Evolutionary conservation across 2,113 vertebrate genomes (phyloP).

Genomic region (Emberiza fucata): DNA sequence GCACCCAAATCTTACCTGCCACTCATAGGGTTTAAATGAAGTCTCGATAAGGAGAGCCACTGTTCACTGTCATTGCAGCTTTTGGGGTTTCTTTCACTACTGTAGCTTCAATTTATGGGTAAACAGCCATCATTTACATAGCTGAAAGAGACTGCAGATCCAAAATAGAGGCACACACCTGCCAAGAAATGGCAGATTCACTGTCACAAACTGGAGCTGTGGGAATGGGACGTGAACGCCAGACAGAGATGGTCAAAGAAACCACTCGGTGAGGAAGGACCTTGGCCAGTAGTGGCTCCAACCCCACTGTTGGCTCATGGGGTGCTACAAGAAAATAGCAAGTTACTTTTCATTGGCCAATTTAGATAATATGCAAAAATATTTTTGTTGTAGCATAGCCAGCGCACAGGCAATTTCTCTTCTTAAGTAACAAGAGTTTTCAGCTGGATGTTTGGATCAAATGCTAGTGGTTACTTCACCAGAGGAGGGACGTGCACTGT

Average conservation of each 20-base stretch:
- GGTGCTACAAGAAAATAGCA: not conserved
- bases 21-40: accelerated
- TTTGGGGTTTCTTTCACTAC: accelerated
- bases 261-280: accelerated
- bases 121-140: not conserved
- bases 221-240: not conserved
- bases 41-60: not conserved
- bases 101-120: not conserved
- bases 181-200: not conserved
- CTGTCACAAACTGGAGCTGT: not conserved
- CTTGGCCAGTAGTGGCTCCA: not conserved
- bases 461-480: not conserved
- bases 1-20: accelerated
- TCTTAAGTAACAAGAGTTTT: not conserved
- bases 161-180: not conserved
- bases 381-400: not conserved
- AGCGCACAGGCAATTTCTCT: not conserved
- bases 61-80: accelerated
- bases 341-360: not conserved
- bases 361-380: not conserved
- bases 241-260: not conserved
- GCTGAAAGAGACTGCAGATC: not conserved
- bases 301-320: not conserved
- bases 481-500: not conserved
- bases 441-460: not conserved